These are phyloP conservation scores for Mesocentrotus franciscanus DNA, from an alignment of 53 echinoderm and acorn worm genomes.

Conservation along the genomic window DNA sequence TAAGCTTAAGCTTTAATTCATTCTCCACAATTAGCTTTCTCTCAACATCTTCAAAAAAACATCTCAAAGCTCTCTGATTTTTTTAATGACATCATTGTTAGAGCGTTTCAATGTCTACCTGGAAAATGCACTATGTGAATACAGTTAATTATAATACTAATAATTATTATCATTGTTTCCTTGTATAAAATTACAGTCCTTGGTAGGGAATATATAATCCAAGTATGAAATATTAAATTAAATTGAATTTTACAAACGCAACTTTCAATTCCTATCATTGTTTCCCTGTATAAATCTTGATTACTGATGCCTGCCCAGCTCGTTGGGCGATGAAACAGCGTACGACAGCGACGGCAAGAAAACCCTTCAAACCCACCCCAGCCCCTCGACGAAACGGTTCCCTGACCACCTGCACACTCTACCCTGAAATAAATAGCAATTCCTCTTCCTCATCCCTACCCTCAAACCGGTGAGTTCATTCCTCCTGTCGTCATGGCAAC, in stretches of 20 bases:
- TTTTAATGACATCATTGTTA: no score
- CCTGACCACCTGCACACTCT: conserved; percentile 33
- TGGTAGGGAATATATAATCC: no score
- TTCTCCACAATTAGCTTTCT: no score
- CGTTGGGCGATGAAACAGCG: neutral
- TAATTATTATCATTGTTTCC: no score
- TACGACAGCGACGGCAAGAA: conserved; percentile 19
- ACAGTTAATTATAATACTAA: no score
- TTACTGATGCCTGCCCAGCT: neutral
- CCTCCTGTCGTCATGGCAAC: conserved; percentile 48
- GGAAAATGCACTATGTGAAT: no score
- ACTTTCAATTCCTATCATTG: neutral
- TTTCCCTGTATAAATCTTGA: conserved; percentile 21
- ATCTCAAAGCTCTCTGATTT: no score
- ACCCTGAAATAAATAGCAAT: conserved; percentile 52
- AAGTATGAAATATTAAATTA: no score
- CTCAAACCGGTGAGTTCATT: conserved; percentile 47
- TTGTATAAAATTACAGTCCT: no score
- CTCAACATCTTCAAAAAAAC: no score
- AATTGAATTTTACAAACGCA: neutral
- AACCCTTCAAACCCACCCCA: conserved; percentile 47
- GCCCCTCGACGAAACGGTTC: conserved; percentile 62
- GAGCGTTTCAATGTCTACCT: no score
- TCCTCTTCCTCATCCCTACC: conserved; percentile 51
- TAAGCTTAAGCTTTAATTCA: no score